Evolutionary conservation across 64 coral and sea anemone species (phyloP).

Genomic region (Montipora capricornis): DNA sequence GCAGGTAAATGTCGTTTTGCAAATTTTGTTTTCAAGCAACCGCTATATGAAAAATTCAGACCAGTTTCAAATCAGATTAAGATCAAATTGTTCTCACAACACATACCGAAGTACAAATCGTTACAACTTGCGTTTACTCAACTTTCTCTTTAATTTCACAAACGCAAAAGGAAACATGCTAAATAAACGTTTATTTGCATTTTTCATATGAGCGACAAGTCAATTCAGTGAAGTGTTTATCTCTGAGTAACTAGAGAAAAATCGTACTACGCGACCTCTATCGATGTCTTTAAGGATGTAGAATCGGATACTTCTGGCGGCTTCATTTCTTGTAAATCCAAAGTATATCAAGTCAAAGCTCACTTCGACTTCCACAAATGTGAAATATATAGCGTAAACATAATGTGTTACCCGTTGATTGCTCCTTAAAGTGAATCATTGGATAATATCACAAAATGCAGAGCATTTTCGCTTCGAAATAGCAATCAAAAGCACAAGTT

Average conservation of each 20-base stretch:
- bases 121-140: background rate
- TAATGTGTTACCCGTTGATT: background rate
- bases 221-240: background rate
- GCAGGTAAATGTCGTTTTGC: background rate
- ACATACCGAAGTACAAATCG: too few species aligned
- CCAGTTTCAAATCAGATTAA: background rate
- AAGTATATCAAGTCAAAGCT: background rate
- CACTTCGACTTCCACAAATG: conserved; percentile 6
- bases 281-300: too few species aligned
- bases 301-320: too few species aligned
- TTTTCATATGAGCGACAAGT: background rate
- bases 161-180: background rate
- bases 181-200: background rate
- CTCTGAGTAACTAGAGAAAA: background rate
- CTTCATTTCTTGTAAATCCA: background rate
- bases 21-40: background rate
- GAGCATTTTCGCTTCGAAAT: background rate
- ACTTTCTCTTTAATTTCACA: background rate
- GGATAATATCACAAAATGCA: too few species aligned
- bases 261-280: background rate
- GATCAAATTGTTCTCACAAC: background rate
- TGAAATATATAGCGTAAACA: conserved; percentile 15
- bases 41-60: background rate
- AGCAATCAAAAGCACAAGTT: background rate
- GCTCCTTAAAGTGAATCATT: background rate